phyloP scores from a whole-genome alignment of 23 tunicate species.

The Trididemnum miniatum region DNA sequence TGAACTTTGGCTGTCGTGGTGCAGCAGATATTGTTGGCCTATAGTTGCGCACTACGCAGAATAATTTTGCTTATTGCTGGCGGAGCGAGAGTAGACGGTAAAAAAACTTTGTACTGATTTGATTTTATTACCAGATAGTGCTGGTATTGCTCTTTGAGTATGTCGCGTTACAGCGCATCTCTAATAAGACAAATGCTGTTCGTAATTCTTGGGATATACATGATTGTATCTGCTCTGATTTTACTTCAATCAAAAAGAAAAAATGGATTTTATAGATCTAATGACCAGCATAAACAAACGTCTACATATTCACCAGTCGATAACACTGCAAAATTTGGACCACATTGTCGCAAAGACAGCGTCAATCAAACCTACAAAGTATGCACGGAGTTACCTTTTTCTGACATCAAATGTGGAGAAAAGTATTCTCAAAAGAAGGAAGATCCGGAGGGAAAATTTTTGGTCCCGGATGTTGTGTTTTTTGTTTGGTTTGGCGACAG shows the following conservation, averaged over 20 bases:
- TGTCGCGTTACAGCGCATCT: background rate
- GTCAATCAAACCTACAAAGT: slow-evolving; percentile 23
- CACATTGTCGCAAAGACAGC: background rate
- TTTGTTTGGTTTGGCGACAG: slow-evolving; percentile 35
- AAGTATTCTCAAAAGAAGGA: background rate
- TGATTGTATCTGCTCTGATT: background rate
- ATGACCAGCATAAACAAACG: background rate
- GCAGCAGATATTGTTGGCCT: too few relatives aligned
- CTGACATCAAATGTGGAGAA: slow-evolving; percentile 27
- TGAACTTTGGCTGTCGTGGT: too few relatives aligned
- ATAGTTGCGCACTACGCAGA: too few relatives aligned
- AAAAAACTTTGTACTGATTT: too few relatives aligned
- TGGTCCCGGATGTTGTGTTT: slow-evolving; percentile 26
- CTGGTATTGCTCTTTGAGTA: too few relatives aligned
- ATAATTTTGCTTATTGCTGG: too few relatives aligned
- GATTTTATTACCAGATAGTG: too few relatives aligned
- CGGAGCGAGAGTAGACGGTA: too few relatives aligned
- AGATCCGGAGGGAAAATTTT: background rate
- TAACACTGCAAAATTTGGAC: background rate
- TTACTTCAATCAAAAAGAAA: background rate
- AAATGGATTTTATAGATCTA: background rate
- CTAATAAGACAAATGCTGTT: background rate
- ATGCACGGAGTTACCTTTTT: slow-evolving; percentile 8
- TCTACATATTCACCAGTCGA: background rate
- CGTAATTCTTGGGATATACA: background rate